phyloP scores from a whole-genome alignment of 2,113 vertebrate genomes.

The Empidonax traillii region DNA sequence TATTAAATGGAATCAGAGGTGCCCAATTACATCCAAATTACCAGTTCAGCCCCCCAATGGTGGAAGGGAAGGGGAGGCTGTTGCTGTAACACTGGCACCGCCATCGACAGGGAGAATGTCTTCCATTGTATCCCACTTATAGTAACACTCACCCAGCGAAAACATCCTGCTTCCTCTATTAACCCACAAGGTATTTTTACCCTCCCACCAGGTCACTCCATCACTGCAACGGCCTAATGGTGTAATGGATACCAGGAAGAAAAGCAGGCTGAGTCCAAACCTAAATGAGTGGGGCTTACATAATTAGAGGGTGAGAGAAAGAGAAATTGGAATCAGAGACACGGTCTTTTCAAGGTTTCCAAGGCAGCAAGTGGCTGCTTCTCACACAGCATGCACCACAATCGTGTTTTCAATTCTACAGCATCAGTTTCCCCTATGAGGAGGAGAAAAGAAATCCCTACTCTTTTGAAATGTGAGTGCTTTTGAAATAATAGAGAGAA shows the following conservation, averaged over 20 bases:
- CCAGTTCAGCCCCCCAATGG: neutral
- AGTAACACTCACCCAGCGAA: neutral
- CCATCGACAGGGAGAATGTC: neutral
- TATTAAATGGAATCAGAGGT: conserved; percentile 36
- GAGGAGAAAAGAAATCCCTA: neutral
- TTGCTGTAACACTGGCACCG: neutral
- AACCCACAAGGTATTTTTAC: neutral
- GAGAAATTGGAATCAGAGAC: conserved; percentile 12
- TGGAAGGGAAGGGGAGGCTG: neutral
- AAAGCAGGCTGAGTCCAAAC: conserved; percentile 16
- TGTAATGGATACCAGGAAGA: conserved; percentile 11
- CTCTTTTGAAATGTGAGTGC: conserved; percentile 2
- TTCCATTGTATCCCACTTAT: neutral
- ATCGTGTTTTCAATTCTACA: neutral
- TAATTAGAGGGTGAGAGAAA: conserved; percentile 54
- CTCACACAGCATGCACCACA: neutral
- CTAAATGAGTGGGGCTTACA: conserved; percentile 39
- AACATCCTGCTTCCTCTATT: neutral
- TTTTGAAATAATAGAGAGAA: conserved; percentile 24
- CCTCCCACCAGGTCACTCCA: neutral
- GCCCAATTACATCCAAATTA: conserved; percentile 53
- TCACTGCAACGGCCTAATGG: neutral
- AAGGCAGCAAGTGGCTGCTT: conserved; percentile 59
- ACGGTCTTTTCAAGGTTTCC: conserved; percentile 54
- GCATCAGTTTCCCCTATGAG: neutral